phyloP scores from a whole-genome alignment of 2,888 invertebrate species.

The Palloptera scutellata region DNA sequence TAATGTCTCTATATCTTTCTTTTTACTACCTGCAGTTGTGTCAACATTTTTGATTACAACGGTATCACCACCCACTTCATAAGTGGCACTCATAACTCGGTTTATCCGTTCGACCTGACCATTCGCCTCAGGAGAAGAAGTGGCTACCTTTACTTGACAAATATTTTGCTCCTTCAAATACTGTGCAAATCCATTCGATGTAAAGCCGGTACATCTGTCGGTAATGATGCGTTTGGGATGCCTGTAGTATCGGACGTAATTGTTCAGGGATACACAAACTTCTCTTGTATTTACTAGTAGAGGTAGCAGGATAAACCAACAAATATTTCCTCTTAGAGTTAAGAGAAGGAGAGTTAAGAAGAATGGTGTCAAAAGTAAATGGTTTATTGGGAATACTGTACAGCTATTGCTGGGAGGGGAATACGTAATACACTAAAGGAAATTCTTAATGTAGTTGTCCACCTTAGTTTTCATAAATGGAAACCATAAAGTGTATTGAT shows the following conservation, averaged over 20 bases:
- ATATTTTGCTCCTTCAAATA: slow-evolving; percentile 18
- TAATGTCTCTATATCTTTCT: slow-evolving; percentile 3
- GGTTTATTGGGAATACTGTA: slow-evolving; percentile 12
- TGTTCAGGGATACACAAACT: not conserved
- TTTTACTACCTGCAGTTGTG: slow-evolving; percentile 24
- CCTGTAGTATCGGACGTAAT: slow-evolving; percentile 8
- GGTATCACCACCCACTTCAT: slow-evolving; percentile 1
- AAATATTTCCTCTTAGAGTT: no score
- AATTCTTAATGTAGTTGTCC: slow-evolving; percentile 18
- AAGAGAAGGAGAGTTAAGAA: not conserved
- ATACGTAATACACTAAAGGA: slow-evolving; percentile 21
- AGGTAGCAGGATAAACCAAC: slow-evolving; percentile 1
- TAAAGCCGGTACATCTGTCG: slow-evolving; percentile 18
- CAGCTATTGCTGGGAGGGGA: slow-evolving; percentile 4
- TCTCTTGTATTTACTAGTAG: slow-evolving; percentile 8
- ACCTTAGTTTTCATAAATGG: slow-evolving; percentile 11
- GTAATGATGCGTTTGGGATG: slow-evolving; percentile 8
- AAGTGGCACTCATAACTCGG: not conserved
- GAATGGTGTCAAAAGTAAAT: slow-evolving; percentile 7
- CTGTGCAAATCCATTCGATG: slow-evolving; percentile 16
- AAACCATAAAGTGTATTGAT: slow-evolving; percentile 20
- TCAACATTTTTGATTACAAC: slow-evolving; percentile 24
- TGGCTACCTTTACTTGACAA: slow-evolving; percentile 15
- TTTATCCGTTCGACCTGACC: slow-evolving; percentile 29
- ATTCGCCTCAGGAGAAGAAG: slow-evolving; percentile 25